A percentile compares a stretch with the other conserved stretches of the same genome.
Evolutionary conservation across 2,113 vertebrate genomes (phyloP).

Genomic region (Mormoops blainvillei): DNA sequence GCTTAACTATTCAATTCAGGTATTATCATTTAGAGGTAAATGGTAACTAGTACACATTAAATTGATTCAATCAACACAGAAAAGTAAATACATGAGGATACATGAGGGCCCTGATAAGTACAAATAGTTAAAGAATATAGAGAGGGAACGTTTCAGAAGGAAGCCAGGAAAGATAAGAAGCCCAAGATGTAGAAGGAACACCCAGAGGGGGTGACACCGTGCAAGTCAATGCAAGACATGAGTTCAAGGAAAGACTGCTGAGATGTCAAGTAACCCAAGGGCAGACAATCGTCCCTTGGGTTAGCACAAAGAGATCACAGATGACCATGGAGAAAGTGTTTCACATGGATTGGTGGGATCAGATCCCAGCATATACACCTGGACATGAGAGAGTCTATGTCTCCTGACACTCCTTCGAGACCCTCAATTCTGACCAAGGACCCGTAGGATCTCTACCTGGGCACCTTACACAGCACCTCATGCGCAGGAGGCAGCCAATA

Average conservation of each 20-base stretch:
- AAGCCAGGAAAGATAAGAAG: not conserved
- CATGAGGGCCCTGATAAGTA: not conserved
- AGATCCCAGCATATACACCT: not conserved
- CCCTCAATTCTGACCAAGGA: not conserved
- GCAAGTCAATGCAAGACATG: not conserved
- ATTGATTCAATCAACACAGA: not conserved
- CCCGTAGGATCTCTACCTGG: too few relatives aligned
- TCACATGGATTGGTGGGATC: not conserved
- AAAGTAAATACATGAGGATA: not conserved
- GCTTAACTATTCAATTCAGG: not conserved
- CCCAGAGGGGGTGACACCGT: not conserved
- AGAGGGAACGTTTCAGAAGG: not conserved
- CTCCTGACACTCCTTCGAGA: not conserved
- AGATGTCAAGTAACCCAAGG: not conserved
- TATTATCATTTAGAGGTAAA: not conserved
- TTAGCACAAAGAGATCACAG: not conserved
- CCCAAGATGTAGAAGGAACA: not conserved
- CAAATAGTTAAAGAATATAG: not conserved
- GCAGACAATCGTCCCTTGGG: not conserved
- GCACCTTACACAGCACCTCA: not conserved
- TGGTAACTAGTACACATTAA: not conserved
- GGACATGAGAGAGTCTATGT: fast-evolving
- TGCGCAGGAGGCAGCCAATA: not conserved
- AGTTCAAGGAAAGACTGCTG: not conserved
- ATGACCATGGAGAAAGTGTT: not conserved